These are phyloP conservation scores for Hexactinellida sp. DNA, from an alignment of 37 sponge, comb jelly and placozoan genomes.

Conservation along the genomic window DNA sequence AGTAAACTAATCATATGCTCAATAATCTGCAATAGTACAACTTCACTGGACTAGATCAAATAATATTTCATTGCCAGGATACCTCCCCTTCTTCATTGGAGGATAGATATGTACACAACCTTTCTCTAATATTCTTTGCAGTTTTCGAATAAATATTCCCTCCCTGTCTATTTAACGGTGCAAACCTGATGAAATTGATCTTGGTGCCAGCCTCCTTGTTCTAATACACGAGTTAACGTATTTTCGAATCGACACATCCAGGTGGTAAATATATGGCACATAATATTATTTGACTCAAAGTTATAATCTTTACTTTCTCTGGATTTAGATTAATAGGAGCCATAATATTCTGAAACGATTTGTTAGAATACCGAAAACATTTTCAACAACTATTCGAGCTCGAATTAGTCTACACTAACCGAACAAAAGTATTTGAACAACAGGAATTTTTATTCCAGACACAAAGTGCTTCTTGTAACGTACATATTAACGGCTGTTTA, in stretches of 20 bases:
- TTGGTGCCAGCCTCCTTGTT: neutral
- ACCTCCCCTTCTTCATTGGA: neutral
- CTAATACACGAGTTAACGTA: neutral
- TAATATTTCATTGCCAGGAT: neutral
- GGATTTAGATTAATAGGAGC: neutral
- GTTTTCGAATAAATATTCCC: neutral
- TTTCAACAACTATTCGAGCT: conserved; percentile 26
- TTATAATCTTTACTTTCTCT: neutral
- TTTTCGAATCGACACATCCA: neutral
- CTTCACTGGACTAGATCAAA: neutral
- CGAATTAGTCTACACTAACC: conserved; percentile 27
- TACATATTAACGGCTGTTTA: too few relatives aligned
- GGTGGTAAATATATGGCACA: neutral
- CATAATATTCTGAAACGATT: conserved; percentile 3
- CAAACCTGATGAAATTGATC: neutral
- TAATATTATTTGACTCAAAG: neutral
- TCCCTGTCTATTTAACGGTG: neutral
- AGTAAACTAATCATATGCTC: too few relatives aligned
- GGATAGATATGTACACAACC: neutral
- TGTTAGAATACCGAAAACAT: conserved; percentile 28
- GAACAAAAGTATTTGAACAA: too few relatives aligned
- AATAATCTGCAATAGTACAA: too few relatives aligned
- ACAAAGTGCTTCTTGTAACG: too few relatives aligned
- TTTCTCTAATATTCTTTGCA: neutral
- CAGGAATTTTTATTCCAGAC: too few relatives aligned